phyloP scores from a whole-genome alignment of 64 coral and sea anemone genomes.

The Pocillopora verrucosa region DNA sequence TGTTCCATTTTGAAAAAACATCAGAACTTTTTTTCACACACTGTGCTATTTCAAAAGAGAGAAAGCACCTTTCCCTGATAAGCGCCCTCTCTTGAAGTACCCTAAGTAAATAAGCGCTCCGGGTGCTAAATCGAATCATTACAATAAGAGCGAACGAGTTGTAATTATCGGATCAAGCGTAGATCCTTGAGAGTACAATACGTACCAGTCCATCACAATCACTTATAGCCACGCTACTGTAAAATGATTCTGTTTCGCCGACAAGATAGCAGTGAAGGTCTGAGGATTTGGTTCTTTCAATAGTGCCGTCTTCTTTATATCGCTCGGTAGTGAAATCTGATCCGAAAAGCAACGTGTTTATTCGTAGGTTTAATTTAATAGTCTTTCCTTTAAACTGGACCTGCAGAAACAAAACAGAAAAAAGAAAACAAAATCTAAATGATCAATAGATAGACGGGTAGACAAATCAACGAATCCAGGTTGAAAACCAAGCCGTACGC shows the following conservation, averaged over 20 bases:
- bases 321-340: conserved; percentile 72
- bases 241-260: conserved; percentile 54
- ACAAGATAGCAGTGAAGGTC: conserved; percentile 84
- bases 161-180: not conserved
- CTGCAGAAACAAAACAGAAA: conserved; percentile 34
- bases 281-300: conserved; percentile 58
- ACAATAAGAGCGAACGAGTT: not conserved
- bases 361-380: conserved; percentile 60
- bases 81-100: too few relatives aligned
- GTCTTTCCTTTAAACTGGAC: conserved; percentile 55
- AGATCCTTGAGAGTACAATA: not conserved
- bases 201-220: conserved; percentile 98
- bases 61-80: too few relatives aligned
- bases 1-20: too few relatives aligned
- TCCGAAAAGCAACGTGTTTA: conserved; percentile 85
- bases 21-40: too few relatives aligned
- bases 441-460: not conserved
- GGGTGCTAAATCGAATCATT: too few relatives aligned
- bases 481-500: too few relatives aligned
- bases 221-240: conserved; percentile 78
- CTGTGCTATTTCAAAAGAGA: too few relatives aligned
- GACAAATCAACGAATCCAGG: too few relatives aligned
- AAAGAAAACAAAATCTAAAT: not conserved
- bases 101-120: too few relatives aligned
- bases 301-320: conserved; percentile 64